These are phyloP conservation scores for Phyllotreta striolata DNA, from an alignment of 2,888 invertebrate genomes.

Conservation along the genomic window DNA sequence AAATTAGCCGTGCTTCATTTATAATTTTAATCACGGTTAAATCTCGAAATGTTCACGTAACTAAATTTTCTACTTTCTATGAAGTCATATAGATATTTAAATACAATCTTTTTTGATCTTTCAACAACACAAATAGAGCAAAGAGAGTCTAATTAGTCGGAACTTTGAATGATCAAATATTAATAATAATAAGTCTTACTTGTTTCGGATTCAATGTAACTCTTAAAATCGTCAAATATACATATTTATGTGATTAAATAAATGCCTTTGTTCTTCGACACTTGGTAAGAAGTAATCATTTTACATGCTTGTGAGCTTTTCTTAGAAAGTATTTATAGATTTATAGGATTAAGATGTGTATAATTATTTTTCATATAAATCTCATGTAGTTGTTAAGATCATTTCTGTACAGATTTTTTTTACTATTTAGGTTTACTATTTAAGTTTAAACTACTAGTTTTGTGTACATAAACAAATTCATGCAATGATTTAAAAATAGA, in stretches of 20 bases:
- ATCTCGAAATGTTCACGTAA: too few species aligned
- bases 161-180: too few species aligned
- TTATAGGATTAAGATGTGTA: constrained; percentile 52
- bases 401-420: constrained; percentile 54
- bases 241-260: constrained; percentile 12
- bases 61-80: too few species aligned
- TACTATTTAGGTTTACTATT: constrained; percentile 49
- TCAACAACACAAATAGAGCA: too few species aligned
- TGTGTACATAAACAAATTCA: constrained; percentile 52
- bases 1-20: too few species aligned
- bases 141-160: too few species aligned
- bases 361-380: constrained; percentile 55
- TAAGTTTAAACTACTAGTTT: constrained; percentile 48
- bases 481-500: constrained; percentile 54
- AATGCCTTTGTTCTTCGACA: constrained; percentile 3
- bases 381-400: constrained; percentile 50
- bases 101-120: too few species aligned
- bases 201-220: too few species aligned
- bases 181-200: too few species aligned
- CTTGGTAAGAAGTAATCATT: background rate
- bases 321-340: constrained; percentile 47
- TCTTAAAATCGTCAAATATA: constrained; percentile 19
- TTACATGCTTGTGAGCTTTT: constrained; percentile 49
- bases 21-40: too few species aligned
- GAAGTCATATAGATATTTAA: too few species aligned